Percentiles rank a stretch among this genome's conserved stretches.
Conservation (phyloP, 2,888 invertebrate species). For the Netelia melanura region DNA sequence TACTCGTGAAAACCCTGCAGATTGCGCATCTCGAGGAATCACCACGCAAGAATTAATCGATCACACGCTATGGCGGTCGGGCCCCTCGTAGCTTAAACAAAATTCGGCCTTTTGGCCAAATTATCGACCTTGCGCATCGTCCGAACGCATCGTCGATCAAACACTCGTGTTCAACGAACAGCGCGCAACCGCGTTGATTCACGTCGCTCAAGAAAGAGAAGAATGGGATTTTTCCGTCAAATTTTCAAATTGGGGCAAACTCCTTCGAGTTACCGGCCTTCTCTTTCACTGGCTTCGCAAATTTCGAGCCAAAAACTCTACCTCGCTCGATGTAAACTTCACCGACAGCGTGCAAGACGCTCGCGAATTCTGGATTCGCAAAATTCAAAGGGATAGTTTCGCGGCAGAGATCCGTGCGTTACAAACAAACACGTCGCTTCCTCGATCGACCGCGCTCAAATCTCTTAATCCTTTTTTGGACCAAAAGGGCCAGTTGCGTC, state of each 20-base stretch:
- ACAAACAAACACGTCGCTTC: background rate
- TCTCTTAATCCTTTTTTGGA: slow-evolving; percentile 50
- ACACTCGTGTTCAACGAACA: background rate
- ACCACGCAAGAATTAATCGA: slow-evolving; percentile 58
- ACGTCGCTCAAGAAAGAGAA: slow-evolving; percentile 4
- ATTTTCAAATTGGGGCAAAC: background rate
- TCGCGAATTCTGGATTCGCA: slow-evolving; percentile 18
- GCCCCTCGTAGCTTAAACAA: slow-evolving; percentile 67
- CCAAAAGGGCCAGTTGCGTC: background rate
- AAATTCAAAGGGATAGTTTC: slow-evolving; percentile 2
- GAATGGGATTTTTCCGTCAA: background rate
- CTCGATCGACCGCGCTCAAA: slow-evolving; percentile 33
- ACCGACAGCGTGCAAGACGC: background rate
- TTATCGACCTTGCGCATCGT: slow-evolving; percentile 8
- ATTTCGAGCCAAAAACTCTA: background rate
- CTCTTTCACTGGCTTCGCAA: slow-evolving; percentile 9
- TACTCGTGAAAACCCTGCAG: slow-evolving; percentile 76
- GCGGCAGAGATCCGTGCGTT: slow-evolving; percentile 29
- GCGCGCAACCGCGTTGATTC: background rate
- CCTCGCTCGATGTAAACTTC: background rate
- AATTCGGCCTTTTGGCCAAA: slow-evolving; percentile 27
- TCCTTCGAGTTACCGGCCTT: background rate
- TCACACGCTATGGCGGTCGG: slow-evolving; percentile 70
- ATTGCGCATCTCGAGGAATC: slow-evolving; percentile 76
- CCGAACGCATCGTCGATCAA: background rate